These are phyloP conservation scores for Oceanodroma leucorhoa DNA, from an alignment of 2,797 vertebrate genomes.

Conservation along the genomic window DNA sequence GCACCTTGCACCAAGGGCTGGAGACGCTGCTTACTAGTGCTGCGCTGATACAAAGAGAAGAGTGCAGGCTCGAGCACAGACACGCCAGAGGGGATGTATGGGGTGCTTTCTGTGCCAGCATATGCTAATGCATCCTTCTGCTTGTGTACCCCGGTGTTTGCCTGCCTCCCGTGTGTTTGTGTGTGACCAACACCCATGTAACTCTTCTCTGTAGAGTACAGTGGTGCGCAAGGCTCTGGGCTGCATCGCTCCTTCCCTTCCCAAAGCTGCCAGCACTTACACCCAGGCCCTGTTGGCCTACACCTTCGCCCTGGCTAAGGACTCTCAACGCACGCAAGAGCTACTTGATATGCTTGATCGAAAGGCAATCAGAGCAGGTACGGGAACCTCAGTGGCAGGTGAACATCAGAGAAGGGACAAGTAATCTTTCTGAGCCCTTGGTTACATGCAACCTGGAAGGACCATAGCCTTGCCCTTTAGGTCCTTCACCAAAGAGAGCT, in stretches of 20 bases:
- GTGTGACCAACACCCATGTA: background rate
- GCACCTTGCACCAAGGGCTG: background rate
- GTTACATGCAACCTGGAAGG: background rate
- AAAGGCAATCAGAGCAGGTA: conserved; percentile 66
- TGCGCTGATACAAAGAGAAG: background rate
- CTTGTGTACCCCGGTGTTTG: background rate
- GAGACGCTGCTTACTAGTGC: background rate
- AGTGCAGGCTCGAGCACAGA: fast-evolving
- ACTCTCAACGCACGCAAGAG: conserved; percentile 46
- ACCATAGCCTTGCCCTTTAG: background rate
- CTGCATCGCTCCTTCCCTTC: conserved; percentile 66
- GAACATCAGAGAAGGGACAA: background rate
- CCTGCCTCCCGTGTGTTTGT: background rate
- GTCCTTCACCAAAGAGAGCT: background rate
- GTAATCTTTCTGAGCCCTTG: background rate
- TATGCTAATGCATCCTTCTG: background rate
- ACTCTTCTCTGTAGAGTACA: conserved; percentile 54
- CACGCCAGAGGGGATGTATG: fast-evolving
- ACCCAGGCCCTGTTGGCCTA: conserved; percentile 82
- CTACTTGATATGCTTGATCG: conserved; percentile 68
- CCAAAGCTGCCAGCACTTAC: conserved; percentile 70
- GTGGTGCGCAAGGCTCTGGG: conserved; percentile 71
- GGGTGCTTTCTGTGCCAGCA: background rate
- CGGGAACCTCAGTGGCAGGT: background rate
- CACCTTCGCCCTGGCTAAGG: conserved; percentile 81